Evolutionary conservation across 2,113 vertebrate genomes (phyloP).

Genomic region (Suricata suricatta): DNA sequence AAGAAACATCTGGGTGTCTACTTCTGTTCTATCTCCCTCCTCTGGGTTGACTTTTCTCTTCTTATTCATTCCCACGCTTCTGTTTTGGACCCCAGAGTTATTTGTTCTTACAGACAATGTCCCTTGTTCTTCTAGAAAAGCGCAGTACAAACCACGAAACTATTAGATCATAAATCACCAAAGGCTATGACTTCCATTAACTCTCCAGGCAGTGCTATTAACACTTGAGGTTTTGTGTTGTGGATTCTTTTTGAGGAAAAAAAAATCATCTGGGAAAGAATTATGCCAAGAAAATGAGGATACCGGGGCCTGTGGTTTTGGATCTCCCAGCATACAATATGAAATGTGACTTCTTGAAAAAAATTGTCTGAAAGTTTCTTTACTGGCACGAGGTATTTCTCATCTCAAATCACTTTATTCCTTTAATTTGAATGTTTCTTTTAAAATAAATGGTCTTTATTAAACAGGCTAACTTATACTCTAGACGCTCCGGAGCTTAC

Average conservation of each 20-base stretch:
- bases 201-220: conserved; percentile 20
- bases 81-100: background rate
- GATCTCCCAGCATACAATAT: background rate
- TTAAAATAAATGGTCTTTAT: background rate
- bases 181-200: background rate
- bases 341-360: background rate
- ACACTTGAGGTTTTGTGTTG: conserved; percentile 28
- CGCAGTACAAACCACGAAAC: conserved; percentile 31
- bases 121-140: background rate
- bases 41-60: background rate
- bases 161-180: conserved; percentile 38
- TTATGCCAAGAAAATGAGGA: background rate
- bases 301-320: background rate
- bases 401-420: background rate
- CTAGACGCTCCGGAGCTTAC: background rate
- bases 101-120: background rate
- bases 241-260: background rate
- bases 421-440: background rate
- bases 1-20: background rate
- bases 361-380: background rate
- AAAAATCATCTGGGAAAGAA: background rate
- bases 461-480: background rate
- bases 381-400: background rate
- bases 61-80: background rate
- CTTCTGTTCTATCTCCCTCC: background rate